Base-by-base conservation (phyloP, 2,113 vertebrate genomes). In the Crotalus helleri region DNA sequence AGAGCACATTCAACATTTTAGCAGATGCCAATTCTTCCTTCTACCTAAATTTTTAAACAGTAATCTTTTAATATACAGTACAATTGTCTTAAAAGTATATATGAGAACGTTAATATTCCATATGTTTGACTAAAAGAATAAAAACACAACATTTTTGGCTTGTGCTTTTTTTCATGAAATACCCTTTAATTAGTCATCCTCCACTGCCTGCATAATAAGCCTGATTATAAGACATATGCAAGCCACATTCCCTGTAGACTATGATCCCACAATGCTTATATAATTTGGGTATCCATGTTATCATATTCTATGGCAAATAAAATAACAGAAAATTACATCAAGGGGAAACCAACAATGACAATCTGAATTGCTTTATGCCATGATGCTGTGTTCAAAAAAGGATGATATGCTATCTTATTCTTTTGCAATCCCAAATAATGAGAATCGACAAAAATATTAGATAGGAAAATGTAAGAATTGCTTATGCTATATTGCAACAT, bases 361-460 rank as follows among this genome's bases (percentile, higher is more conserved):
- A 49, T 3, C 46, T 26, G n/a, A 54, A 61, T 46, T 39, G 9
- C 17, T 49, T 94, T 46, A 93, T 54, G 87, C 0, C 19, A 91
- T 0, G 4, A 26, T 88, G 46, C 93, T 93, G 93, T 61, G 21
- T 11, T 59, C 2, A 61, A 51, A 87, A 39, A 1, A 3, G n/a
- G 21, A 53, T 10, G 58, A 53, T 9, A 33, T 58, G 44, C 85
- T 3, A 29, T 5, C 17, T 81, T 33, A 74, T 91, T 13, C 90
- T 33, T 93, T 95, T 93, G 51, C 85, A 94, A 81, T 26, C 49
- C 90, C 88, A 91, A 15, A 55, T 39, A 24, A 94, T 59, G 89
- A 12, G 3, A 89, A 58, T 0, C 87, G 69, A 3, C 13, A 92
- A 89, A 88, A 92, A 44, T 54, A 85, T 57, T 88, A 89, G 33